These are phyloP conservation scores for Diarsia rubi DNA, from an alignment of 2,888 invertebrate species.

Conservation along the genomic window DNA sequence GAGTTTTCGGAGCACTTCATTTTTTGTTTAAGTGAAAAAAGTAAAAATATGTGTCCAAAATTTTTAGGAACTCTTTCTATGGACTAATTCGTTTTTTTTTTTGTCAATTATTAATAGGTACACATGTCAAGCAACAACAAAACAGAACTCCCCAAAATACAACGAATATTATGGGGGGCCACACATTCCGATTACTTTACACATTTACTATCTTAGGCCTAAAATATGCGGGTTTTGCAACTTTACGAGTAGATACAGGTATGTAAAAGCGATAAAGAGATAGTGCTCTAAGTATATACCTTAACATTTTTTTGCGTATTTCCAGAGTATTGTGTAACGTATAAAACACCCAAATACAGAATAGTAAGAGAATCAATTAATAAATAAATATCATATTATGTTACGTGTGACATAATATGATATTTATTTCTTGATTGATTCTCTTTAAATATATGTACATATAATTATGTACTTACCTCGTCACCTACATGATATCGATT, in stretches of 20 bases:
- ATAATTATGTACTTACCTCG: too few species aligned
- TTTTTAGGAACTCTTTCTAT: too few species aligned
- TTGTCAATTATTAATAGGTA: background rate
- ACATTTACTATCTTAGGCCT: background rate
- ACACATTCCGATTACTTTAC: background rate
- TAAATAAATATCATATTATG: background rate
- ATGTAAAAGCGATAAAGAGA: too few species aligned
- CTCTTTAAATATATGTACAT: too few species aligned
- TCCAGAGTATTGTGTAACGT: conserved; percentile 5
- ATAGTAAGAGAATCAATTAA: background rate
- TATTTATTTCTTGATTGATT: too few species aligned
- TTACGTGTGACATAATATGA: too few species aligned
- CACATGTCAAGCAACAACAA: background rate
- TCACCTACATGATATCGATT: background rate
- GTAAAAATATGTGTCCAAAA: too few species aligned
- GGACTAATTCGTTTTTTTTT: too few species aligned
- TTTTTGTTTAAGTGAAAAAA: too few species aligned
- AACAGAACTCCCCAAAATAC: background rate
- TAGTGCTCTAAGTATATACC: background rate
- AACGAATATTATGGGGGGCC: background rate
- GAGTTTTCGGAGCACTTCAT: too few species aligned
- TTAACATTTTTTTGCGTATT: background rate
- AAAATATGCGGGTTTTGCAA: background rate
- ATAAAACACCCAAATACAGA: background rate
- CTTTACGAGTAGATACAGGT: background rate